Evolutionary conservation across 1,140 invertebrate species (phyloP), one percentile per base, ranked within the genome.

Genomic region (Anastrepha ludens): DNA sequence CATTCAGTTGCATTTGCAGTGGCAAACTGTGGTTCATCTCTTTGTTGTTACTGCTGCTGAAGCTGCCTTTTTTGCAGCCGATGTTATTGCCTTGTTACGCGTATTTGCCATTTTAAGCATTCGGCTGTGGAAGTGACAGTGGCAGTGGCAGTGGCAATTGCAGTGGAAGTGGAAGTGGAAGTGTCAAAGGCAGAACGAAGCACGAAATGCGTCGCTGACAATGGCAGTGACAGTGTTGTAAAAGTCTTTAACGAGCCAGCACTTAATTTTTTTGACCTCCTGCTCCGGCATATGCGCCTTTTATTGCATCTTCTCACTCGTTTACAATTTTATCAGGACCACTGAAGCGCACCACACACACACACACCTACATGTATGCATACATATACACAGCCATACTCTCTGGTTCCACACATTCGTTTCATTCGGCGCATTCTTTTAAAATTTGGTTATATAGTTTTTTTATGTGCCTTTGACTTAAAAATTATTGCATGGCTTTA

Each of bases 401-500:
- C 64, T 29, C 64, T 39, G 5, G 13, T 4, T 13, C 41, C 20
- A n/a, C 47, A 2, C 50, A 47, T 17, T 81, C n/a, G 13, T n/a
- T 7, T 55, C 29, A 29, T 29, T 29, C 17, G n/a, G 8, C n/a
- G 47, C 3, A 55, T 81, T 81, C 55, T 13, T n/a, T 47, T 58
- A 81, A 81, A 81, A 58, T 55, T 81, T 55, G 70, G 41, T 74
- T 44, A 47, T 74, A 74, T 74, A 47, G 70, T 47, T 74, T 47
- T 29, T 74, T 74, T 47, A 74, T 74, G 74, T 41, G 47, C 74
- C 29, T 81, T 55, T 55, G 74, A 81, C 74, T 81, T 81, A 55
- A 81, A 81, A 81, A 81, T 81, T 81, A 81, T 81, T 81, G 74
- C 74, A n/a, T 47, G 74, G 20, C 74, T 81, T 81, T 81, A 81